Evolutionary conservation across 2,797 vertebrate genomes (phyloP).

Genomic region (Margarornis squamiger): DNA sequence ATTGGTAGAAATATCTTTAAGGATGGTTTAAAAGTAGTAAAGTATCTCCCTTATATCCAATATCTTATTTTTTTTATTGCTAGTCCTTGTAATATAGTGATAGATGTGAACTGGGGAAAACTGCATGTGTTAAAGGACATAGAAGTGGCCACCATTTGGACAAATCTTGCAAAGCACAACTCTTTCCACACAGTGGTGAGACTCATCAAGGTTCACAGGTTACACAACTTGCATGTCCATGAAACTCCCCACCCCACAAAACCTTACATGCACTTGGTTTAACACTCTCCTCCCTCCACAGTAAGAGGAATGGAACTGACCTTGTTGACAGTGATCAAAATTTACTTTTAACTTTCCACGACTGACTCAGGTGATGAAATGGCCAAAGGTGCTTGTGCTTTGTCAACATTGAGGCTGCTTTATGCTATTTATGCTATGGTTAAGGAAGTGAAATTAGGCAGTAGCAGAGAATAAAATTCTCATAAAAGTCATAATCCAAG

Average conservation of each 20-base stretch:
- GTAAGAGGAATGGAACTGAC: neutral
- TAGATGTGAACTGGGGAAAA: neutral
- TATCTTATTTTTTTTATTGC: neutral
- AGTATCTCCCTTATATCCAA: neutral
- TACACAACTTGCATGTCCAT: neutral
- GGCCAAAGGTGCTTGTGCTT: neutral
- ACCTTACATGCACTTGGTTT: neutral
- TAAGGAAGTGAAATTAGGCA: neutral
- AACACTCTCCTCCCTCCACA: neutral
- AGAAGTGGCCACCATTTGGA: neutral
- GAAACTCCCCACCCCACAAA: rapidly evolving
- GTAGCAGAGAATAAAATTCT: neutral
- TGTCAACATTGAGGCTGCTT: neutral
- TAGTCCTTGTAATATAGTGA: neutral
- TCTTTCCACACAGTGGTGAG: neutral
- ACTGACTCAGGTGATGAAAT: neutral
- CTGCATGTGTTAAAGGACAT: neutral
- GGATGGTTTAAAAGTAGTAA: neutral
- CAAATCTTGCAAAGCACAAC: neutral
- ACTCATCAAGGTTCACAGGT: neutral
- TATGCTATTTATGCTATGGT: neutral
- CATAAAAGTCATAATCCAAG: neutral
- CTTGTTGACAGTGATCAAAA: neutral
- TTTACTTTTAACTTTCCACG: neutral
- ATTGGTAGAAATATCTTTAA: neutral